These are phyloP conservation scores for Drosophila tsacasi DNA, from an alignment of 1,140 invertebrate species.

Conservation along the genomic window DNA sequence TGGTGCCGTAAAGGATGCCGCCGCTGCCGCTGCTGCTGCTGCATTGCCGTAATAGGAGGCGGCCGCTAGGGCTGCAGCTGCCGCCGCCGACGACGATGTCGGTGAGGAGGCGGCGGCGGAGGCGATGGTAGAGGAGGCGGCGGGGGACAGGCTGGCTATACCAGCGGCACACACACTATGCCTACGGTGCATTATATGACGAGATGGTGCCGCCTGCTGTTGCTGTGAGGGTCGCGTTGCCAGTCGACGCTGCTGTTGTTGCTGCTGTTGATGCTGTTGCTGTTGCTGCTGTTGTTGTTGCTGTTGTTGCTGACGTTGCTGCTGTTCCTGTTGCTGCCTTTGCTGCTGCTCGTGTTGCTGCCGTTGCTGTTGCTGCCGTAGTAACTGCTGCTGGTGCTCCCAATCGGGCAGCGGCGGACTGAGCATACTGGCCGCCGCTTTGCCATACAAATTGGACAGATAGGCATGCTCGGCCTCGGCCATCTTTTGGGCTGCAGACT, in stretches of 20 bases:
- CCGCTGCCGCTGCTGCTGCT: conserved; percentile 53
- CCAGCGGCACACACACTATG: conserved; percentile 68
- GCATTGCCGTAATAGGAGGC: conserved; percentile 60
- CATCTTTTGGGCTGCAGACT: conserved; percentile 66
- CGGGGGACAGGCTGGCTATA: conserved; percentile 65
- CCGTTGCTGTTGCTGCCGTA: conserved; percentile 21
- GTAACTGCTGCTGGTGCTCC: conserved; percentile 28
- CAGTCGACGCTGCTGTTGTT: conserved; percentile 2
- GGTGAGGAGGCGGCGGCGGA: conserved; percentile 49
- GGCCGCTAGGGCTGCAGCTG: conserved; percentile 66
- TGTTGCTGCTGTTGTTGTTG: background rate
- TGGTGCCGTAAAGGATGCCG: conserved; percentile 44
- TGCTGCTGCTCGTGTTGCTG: conserved; percentile 21
- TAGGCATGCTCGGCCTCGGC: conserved; percentile 77
- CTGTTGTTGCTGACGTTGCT: conserved; percentile 4
- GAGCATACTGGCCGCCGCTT: conserved; percentile 77
- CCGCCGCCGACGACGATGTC: conserved; percentile 51
- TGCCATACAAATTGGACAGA: conserved; percentile 68
- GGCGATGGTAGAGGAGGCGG: conserved; percentile 52
- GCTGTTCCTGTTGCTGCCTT: conserved; percentile 1
- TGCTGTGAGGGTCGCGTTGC: conserved; percentile 14
- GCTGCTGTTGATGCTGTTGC: conserved; percentile 24
- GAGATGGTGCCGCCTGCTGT: conserved; percentile 45
- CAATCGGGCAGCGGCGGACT: conserved; percentile 59
- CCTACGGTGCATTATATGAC: conserved; percentile 61